Evolutionary conservation across 2,888 invertebrate genomes (phyloP).

Genomic region (Meteorus cinctellus): DNA sequence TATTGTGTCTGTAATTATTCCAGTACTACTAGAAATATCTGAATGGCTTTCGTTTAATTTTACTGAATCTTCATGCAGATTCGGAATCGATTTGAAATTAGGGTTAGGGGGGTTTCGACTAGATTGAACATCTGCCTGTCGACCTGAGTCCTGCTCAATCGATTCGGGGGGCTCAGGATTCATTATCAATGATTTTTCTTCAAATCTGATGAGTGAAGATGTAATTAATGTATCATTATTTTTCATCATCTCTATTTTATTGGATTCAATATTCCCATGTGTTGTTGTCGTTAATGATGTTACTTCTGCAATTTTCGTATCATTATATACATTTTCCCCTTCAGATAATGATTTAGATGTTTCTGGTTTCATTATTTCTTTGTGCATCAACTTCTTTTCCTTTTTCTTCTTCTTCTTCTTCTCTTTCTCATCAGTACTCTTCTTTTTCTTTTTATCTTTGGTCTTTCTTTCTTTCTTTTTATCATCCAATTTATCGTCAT

Average conservation of each 20-base stretch:
- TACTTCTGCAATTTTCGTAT: slow-evolving; percentile 3
- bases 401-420: slow-evolving; percentile 74
- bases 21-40: slow-evolving; percentile 68
- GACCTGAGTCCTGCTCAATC: slow-evolving; percentile 47
- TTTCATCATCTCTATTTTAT: slow-evolving; percentile 19
- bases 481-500: slow-evolving; percentile 67
- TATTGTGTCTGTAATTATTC: slow-evolving; percentile 62
- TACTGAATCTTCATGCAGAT: slow-evolving; percentile 57
- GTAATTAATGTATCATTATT: slow-evolving; percentile 43
- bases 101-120: slow-evolving; percentile 69
- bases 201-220: slow-evolving; percentile 59
- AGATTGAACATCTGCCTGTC: slow-evolving; percentile 58
- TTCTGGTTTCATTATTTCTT: slow-evolving; percentile 58
- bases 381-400: slow-evolving; percentile 67
- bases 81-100: slow-evolving; percentile 69
- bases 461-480: slow-evolving; percentile 73
- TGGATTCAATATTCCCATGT: slow-evolving; percentile 32
- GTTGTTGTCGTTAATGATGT: slow-evolving; percentile 16
- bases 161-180: slow-evolving; percentile 69
- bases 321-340: slow-evolving; percentile 27
- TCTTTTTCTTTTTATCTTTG: slow-evolving; percentile 75
- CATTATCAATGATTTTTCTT: slow-evolving; percentile 67
- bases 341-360: slow-evolving; percentile 36
- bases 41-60: slow-evolving; percentile 70
- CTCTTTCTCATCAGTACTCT: slow-evolving; percentile 77